Conservation (phyloP, 2,113 vertebrate genomes). For the Lophotis ruficrista region DNA sequence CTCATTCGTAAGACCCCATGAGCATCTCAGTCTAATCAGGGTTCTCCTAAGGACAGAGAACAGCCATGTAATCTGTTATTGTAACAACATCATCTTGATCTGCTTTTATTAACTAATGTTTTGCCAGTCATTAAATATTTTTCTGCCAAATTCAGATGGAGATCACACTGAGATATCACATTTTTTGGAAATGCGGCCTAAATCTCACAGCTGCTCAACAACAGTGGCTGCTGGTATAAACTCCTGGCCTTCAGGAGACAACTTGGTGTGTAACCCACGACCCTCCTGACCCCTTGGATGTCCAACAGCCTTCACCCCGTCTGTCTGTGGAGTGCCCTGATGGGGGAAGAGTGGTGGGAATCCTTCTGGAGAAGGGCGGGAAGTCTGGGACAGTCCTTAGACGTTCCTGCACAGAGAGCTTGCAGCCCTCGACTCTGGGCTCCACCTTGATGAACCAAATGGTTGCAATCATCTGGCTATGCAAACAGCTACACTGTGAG, state of each 20-base stretch:
- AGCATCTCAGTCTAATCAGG: constrained; percentile 50
- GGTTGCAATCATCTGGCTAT: neutral
- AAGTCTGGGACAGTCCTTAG: neutral
- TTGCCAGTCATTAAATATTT: constrained; percentile 40
- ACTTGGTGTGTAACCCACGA: neutral
- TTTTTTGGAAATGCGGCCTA: neutral
- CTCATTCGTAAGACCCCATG: constrained; percentile 42
- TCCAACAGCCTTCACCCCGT: neutral
- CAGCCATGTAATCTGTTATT: constrained; percentile 58
- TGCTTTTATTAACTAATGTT: constrained; percentile 64
- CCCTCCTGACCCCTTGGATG: neutral
- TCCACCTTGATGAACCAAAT: neutral
- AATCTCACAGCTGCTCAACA: neutral
- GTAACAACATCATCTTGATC: constrained; percentile 50
- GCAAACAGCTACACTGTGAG: neutral
- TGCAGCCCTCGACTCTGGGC: too few species aligned
- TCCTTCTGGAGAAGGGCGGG: neutral
- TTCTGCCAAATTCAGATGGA: neutral
- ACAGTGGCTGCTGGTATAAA: neutral
- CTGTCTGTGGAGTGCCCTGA: neutral
- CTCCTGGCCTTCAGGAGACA: neutral
- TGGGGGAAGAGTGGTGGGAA: neutral
- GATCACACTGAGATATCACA: neutral
- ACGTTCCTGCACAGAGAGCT: neutral
- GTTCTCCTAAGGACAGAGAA: constrained; percentile 34